Base-by-base conservation (phyloP, 1,140 invertebrate species). In the Leptoteleia sp. region DNA sequence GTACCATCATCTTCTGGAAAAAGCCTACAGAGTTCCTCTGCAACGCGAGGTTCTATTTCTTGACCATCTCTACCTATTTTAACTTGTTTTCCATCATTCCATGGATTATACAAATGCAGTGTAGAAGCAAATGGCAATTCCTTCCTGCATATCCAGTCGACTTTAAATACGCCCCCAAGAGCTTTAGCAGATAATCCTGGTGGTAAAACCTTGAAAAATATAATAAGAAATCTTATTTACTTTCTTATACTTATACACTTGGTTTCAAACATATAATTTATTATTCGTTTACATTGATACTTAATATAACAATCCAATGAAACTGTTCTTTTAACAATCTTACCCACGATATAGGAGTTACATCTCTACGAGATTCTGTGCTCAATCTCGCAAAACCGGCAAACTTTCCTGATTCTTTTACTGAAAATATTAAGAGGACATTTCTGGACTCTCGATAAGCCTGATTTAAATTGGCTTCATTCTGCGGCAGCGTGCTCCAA, bases 61-160 rank as follows among this genome's bases (percentile, higher is more conserved):
- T 99, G 98, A 11, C 98, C 98, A 92, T 99, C 98, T 81, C 98
- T 92, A 9, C 97, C 98, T 85, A 99, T 99, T 92, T 99, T 99
- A 0, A 99, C 97, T 48, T 97, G 97, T 90, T 99, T 99, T 25
- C 97, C 96, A 87, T 99, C 97, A 92, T 99, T 99, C 97, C 97
- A 99, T 3, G 96, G 94, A 91, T 99, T 99, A 83, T 97, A 97
- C 16, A 99, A 90, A 89, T 99, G 97, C 72, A 96, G 92, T 1
- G 97, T 98, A 71, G 95, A 95, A 62, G 93, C 95, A 81, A 99
- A 99, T 7, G 96, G 93, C 43, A 99, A 90, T 87, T 99, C 98
- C 83, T 97, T 96, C 83, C 96, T 94, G 83, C 96, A 98, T 62
- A 99, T 96, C 97, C 97, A 99, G 85, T 99, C 97, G 3, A 99